phyloP scores from a whole-genome alignment of 2,888 invertebrate species.

The Habrosyne pyritoides region DNA sequence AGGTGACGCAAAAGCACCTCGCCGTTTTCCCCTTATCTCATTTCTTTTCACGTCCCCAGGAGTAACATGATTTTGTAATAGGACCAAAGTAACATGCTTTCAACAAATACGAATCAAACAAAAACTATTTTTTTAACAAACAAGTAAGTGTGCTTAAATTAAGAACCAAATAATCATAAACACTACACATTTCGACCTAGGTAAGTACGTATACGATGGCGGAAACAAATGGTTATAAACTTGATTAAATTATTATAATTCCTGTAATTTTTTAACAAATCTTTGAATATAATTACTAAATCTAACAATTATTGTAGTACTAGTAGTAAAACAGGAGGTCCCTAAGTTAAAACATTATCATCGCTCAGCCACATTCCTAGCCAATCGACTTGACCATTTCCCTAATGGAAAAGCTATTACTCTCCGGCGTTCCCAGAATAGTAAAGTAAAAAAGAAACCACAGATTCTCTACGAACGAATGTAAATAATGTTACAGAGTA shows the following conservation, averaged over 20 bases:
- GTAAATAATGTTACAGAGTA: constrained; percentile 50
- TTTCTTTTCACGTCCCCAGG: constrained; percentile 9
- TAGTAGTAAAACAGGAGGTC: constrained; percentile 8
- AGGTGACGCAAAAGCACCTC: constrained; percentile 9
- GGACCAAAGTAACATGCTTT: constrained; percentile 9
- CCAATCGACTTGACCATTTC: constrained; percentile 40
- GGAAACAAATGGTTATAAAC: no score
- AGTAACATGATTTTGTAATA: constrained; percentile 9
- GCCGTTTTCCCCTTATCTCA: constrained; percentile 9
- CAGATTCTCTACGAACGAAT: constrained; percentile 27
- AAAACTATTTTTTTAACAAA: background rate
- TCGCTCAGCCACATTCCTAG: constrained; percentile 36
- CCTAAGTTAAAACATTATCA: constrained; percentile 24
- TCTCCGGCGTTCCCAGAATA: constrained; percentile 43
- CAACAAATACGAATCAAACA: constrained; percentile 7
- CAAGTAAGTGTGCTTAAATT: background rate
- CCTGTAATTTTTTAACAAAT: no score
- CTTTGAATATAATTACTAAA: no score
- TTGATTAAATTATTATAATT: no score
- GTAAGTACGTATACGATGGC: no score
- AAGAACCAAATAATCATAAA: background rate
- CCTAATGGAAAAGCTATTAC: constrained; percentile 63
- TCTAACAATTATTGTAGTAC: no score
- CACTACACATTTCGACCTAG: no score
- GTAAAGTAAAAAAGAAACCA: constrained; percentile 38